These are phyloP conservation scores for Micrasema minimum DNA, from an alignment of 1,140 invertebrate genomes.

Conservation along the genomic window DNA sequence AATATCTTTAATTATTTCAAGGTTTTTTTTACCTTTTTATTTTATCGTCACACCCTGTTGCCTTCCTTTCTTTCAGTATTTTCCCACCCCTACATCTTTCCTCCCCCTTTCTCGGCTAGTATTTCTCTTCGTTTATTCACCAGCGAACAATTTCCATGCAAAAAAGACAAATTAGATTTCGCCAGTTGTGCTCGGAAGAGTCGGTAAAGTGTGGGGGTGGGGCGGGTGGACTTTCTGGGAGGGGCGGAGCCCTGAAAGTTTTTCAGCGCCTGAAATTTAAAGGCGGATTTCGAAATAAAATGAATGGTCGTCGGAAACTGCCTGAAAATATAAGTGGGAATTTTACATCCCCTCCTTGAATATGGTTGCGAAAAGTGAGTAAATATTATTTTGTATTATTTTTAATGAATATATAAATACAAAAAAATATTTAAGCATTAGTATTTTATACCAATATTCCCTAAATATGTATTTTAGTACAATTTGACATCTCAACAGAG, in stretches of 20 bases:
- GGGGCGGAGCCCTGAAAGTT: constrained; percentile 20
- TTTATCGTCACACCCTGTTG: constrained; percentile 30
- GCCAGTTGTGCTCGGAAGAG: constrained; percentile 26
- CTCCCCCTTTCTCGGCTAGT: constrained; percentile 1
- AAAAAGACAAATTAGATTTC: constrained; percentile 43
- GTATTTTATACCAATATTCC: too few relatives aligned
- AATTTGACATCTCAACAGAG: too few relatives aligned
- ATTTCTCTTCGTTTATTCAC: constrained; percentile 40
- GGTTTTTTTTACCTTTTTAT: too few relatives aligned
- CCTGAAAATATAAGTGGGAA: too few relatives aligned
- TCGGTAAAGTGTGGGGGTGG: constrained; percentile 15
- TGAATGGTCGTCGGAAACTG: neutral
- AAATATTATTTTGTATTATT: too few relatives aligned
- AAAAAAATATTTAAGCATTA: too few relatives aligned
- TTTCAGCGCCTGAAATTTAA: constrained; percentile 4
- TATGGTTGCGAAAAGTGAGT: too few relatives aligned
- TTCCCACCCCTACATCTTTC: neutral
- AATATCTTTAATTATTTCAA: too few relatives aligned
- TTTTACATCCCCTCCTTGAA: too few relatives aligned
- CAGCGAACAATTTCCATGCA: constrained; percentile 36
- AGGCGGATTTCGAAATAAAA: constrained; percentile 1
- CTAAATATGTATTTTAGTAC: too few relatives aligned
- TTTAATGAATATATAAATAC: too few relatives aligned
- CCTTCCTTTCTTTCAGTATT: neutral
- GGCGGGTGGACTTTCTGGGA: neutral